phyloP scores from a whole-genome alignment of 2,113 vertebrate genomes.

The Paralichthys olivaceus region DNA sequence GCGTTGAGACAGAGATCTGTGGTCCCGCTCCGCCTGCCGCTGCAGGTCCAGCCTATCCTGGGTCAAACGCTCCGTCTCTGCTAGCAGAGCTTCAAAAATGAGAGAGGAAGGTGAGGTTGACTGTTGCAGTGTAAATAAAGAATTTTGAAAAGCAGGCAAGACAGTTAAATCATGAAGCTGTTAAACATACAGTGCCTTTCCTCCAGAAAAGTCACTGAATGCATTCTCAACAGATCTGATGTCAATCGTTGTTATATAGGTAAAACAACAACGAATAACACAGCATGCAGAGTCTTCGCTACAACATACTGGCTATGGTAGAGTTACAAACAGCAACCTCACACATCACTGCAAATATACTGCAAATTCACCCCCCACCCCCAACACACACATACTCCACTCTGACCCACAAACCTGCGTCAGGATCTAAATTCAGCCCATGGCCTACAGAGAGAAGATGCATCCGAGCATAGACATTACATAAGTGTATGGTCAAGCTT shows the following conservation, averaged over 20 bases:
- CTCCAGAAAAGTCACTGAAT: slow-evolving; percentile 3
- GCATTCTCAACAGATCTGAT: neutral
- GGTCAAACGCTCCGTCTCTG: slow-evolving; percentile 86
- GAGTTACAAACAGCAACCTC: slow-evolving; percentile 46
- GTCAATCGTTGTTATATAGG: neutral
- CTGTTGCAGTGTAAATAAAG: neutral
- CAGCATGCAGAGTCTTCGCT: slow-evolving; percentile 39
- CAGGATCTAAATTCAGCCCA: slow-evolving; percentile 75
- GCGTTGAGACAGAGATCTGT: slow-evolving; percentile 82
- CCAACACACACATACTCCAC: slow-evolving; percentile 55
- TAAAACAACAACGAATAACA: slow-evolving; percentile 33
- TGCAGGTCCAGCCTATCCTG: slow-evolving; percentile 89
- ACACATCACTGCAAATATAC: slow-evolving; percentile 70
- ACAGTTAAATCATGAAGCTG: neutral
- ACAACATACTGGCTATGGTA: slow-evolving; percentile 31
- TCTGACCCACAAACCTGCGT: slow-evolving; percentile 84
- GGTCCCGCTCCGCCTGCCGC: slow-evolving; percentile 92
- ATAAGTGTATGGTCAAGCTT: slow-evolving; percentile 39
- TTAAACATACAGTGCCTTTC: slow-evolving; percentile 8
- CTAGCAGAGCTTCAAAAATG: slow-evolving; percentile 83
- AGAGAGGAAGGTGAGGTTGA: neutral
- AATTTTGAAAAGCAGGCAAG: neutral
- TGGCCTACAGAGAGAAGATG: slow-evolving; percentile 75
- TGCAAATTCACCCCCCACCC: slow-evolving; percentile 32
- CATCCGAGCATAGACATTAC: slow-evolving; percentile 70